phyloP scores from a whole-genome alignment of 2,888 invertebrate species.

The Crioceris asparagi region DNA sequence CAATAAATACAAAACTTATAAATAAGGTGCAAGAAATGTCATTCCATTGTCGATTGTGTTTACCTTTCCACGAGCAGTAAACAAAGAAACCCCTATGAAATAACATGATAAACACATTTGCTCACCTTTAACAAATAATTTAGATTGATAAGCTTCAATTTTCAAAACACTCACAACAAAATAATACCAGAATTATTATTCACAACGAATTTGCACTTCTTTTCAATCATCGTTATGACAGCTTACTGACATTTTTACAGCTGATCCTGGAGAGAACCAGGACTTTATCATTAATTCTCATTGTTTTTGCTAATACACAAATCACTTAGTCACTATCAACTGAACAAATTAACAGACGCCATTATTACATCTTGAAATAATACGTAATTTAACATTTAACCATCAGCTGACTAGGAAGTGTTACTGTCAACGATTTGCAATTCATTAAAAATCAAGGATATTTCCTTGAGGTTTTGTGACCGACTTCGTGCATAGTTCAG shows the following conservation, averaged over 20 bases:
- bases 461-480: conserved; percentile 16
- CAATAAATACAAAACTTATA: conserved; percentile 11
- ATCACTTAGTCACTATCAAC: conserved; percentile 12
- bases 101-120: conserved; percentile 4
- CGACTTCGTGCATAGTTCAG: too few species aligned
- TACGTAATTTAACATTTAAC: too few species aligned
- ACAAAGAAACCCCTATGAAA: conserved; percentile 19
- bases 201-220: conserved; percentile 27
- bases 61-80: conserved; percentile 11
- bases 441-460: conserved; percentile 25
- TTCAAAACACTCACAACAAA: conserved; percentile 3
- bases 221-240: conserved; percentile 29
- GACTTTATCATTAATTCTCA: conserved; percentile 18
- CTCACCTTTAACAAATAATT: conserved; percentile 10
- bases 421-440: conserved; percentile 25
- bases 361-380: too few species aligned
- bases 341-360: conserved; percentile 23
- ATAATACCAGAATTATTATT: conserved; percentile 18
- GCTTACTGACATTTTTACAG: conserved; percentile 35
- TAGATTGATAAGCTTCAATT: conserved; percentile 8
- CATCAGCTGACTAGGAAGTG: conserved; percentile 34
- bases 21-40: conserved; percentile 8
- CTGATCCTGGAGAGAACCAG: conserved; percentile 33
- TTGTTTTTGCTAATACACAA: conserved; percentile 11
- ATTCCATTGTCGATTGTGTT: conserved; percentile 14